These are phyloP conservation scores for Heliconius melpomene DNA, from an alignment of 1,140 invertebrate species.

Conservation along the genomic window DNA sequence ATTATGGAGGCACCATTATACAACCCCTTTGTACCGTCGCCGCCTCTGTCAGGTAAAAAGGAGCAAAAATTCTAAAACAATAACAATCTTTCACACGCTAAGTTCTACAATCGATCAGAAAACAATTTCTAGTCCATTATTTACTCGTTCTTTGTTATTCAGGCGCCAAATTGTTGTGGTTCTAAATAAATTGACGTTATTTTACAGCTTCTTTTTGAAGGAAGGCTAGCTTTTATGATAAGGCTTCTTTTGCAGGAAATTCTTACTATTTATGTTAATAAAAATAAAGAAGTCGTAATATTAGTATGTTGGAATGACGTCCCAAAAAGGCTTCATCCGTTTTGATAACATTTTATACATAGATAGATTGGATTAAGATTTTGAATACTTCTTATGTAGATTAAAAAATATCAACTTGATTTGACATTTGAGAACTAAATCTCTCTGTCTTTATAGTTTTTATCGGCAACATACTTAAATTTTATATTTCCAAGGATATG, in stretches of 20 bases:
- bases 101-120: constrained; percentile 15
- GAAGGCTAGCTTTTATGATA: background rate
- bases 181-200: constrained; percentile 14
- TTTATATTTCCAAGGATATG: background rate
- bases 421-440: background rate
- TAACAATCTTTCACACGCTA: constrained; percentile 8
- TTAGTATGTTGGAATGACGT: background rate
- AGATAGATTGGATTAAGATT: background rate
- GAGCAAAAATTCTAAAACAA: constrained; percentile 10
- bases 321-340: background rate
- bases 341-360: background rate
- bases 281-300: background rate
- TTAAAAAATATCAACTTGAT: background rate
- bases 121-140: constrained; percentile 15
- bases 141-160: constrained; percentile 11
- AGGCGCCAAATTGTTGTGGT: constrained; percentile 5
- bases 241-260: background rate
- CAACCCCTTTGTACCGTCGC: background rate
- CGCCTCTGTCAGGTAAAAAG: constrained; percentile 2
- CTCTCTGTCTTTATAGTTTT: background rate
- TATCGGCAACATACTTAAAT: background rate
- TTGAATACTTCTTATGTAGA: too few species aligned
- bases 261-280: background rate
- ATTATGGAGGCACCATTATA: background rate
- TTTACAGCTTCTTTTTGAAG: background rate